phyloP scores from a whole-genome alignment of 2,888 invertebrate species.

The Noctua comes region DNA sequence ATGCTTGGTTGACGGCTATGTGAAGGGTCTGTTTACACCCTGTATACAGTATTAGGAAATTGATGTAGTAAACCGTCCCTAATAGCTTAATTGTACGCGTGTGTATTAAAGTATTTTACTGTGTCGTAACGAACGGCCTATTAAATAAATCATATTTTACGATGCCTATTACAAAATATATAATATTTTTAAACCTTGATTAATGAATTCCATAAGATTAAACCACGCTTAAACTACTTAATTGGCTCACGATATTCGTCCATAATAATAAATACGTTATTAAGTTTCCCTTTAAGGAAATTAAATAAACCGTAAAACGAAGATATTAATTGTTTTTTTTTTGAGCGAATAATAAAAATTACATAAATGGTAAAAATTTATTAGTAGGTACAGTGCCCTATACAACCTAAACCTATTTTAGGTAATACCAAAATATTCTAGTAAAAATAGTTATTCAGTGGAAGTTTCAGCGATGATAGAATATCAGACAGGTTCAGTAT shows the following conservation, averaged over 20 bases:
- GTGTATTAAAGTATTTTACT: not conserved
- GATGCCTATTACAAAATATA: slow-evolving; percentile 16
- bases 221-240: not conserved
- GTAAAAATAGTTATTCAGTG: no score
- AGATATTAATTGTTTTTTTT: not conserved
- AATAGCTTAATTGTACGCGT: not conserved
- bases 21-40: no score
- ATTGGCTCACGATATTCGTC: not conserved
- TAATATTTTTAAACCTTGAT: slow-evolving; percentile 33
- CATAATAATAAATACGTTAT: not conserved
- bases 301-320: not conserved
- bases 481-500: no score
- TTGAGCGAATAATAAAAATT: not conserved
- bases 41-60: not conserved
- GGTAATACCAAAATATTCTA: no score
- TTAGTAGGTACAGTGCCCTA: not conserved
- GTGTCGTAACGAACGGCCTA: slow-evolving; percentile 7
- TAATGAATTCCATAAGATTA: not conserved
- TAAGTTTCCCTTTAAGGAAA: slow-evolving; percentile 7
- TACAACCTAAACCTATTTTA: no score
- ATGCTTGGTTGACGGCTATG: no score
- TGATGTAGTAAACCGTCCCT: not conserved
- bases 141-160: slow-evolving; percentile 26
- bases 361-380: not conserved
- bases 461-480: no score